Evolutionary conservation across 2,888 invertebrate genomes (phyloP).

Genomic region (Gymnocheta viridis): DNA sequence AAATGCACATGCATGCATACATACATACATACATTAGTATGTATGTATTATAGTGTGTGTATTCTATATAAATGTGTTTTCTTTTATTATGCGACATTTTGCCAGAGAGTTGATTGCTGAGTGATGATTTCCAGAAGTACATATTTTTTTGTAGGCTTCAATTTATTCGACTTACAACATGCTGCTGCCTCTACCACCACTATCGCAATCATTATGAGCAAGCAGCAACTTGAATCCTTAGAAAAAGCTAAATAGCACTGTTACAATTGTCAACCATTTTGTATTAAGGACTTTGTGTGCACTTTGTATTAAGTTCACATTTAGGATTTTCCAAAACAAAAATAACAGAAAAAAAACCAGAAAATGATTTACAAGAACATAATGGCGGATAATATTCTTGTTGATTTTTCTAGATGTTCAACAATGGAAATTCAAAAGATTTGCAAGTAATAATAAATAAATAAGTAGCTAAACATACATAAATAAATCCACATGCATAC

Average conservation of each 20-base stretch:
- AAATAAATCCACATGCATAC: background rate
- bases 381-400: constrained; percentile 57
- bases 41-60: background rate
- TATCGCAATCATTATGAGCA: background rate
- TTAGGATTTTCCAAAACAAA: constrained; percentile 59
- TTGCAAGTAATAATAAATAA: constrained; percentile 50
- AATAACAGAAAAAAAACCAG: constrained; percentile 20
- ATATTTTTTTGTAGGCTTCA: constrained; percentile 52
- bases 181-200: constrained; percentile 5
- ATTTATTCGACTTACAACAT: constrained; percentile 55
- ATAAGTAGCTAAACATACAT: constrained; percentile 42
- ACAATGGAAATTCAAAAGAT: constrained; percentile 58
- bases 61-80: background rate
- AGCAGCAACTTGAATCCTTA: constrained; percentile 40
- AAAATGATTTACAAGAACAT: constrained; percentile 45
- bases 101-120: constrained; percentile 43
- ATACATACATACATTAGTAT: constrained; percentile 6
- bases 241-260: constrained; percentile 65
- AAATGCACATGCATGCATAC: constrained; percentile 8
- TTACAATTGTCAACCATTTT: constrained; percentile 69
- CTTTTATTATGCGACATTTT: constrained; percentile 62
- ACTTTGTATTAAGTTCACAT: constrained; percentile 69
- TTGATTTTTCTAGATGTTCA: constrained; percentile 53
- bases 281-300: constrained; percentile 68
- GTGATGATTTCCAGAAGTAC: constrained; percentile 50